Evolutionary conservation across 2,888 invertebrate species (phyloP), one percentile per base, ranked within the genome.

Genomic region (Eupithecia vulgata): DNA sequence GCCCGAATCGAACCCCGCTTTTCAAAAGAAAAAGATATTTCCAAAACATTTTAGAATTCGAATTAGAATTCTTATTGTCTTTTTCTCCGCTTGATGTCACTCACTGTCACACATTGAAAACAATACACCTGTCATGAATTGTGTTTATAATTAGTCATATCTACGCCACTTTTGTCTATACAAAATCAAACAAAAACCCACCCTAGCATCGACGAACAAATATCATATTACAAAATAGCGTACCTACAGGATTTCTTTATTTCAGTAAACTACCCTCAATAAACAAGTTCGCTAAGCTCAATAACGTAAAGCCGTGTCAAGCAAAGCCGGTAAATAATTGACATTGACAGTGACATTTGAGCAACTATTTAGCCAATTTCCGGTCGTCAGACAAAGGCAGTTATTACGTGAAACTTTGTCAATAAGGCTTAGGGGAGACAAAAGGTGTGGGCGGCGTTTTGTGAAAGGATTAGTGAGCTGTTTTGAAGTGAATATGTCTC

Each of bases 291-390:
- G 61, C 34, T 25, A 59, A 25, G 59, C 25, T 61, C 34, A 15
- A 34, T 61, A 64, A 64, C n/a, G 62, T 37, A 10, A 64, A 35
- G 15, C 62, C 62, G 37, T 57, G 57, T 66, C 12, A 67, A 17
- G 35, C 61, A 67, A 42, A 65, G 52, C 57, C 35, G 42, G 35
- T 37, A 65, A 37, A 59, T 68, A 64, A 72, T 68, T 65, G 45
- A 72, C 65, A 68, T 68, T 65, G 59, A 72, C 67, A 72, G 40
- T 57, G 72, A 68, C 72, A 68, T 48, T 61, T 66, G 37, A 61
- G 35, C 52, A 34, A 65, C 73, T 70, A 67, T 71, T 67, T 30
- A 66, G 59, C 30, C 67, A 59, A 71, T 71, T 71, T 71, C n/a
- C 35, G 59, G 25, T n/a, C 8, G 21, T 61, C 59, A 67, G 52